Evolutionary conservation across 2,797 vertebrate species (phyloP).

Genomic region (Alfaro cultratus): DNA sequence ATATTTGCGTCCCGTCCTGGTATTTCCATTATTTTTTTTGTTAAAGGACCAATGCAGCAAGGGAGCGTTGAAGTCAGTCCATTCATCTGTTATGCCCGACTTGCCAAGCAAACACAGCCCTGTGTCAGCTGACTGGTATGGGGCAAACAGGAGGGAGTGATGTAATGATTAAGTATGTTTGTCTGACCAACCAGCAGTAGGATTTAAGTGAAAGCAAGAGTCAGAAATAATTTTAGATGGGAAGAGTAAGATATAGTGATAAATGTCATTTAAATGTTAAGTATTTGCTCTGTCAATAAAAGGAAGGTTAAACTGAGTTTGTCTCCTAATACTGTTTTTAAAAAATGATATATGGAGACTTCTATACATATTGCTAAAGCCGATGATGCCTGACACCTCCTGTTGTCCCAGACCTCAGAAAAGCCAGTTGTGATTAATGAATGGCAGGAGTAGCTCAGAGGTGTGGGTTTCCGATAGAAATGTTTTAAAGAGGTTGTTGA

Average conservation of each 20-base stretch:
- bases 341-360: neutral
- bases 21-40: too few species aligned
- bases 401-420: neutral
- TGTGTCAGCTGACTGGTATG: neutral
- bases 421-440: neutral
- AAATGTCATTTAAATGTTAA: neutral
- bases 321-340: neutral
- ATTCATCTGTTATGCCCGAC: neutral
- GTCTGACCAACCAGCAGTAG: neutral
- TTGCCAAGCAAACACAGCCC: neutral
- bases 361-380: neutral
- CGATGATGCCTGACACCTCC: neutral
- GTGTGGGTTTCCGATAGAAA: neutral
- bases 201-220: neutral
- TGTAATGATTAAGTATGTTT: neutral
- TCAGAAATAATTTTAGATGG: neutral
- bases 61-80: neutral
- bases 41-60: neutral
- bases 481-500: neutral
- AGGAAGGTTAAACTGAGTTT: neutral
- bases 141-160: neutral
- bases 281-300: neutral
- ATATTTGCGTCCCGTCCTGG: too few species aligned
- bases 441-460: neutral
- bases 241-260: neutral